Base-by-base conservation (phyloP, 2,888 invertebrate species). In the Unio pictorum region DNA sequence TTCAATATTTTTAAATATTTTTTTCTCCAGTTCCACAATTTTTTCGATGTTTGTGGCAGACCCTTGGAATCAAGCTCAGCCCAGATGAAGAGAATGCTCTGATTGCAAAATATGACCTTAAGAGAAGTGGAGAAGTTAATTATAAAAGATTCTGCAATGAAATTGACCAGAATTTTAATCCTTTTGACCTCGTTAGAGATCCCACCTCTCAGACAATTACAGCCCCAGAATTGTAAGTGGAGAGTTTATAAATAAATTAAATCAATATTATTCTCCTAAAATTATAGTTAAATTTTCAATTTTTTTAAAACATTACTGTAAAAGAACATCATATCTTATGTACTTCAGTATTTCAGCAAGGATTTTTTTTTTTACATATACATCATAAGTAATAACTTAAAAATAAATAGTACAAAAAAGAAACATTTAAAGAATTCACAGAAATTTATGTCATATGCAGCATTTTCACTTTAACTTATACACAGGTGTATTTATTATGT, bases 31-130 rank as follows among this genome's bases (percentile, higher is more conserved):
- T 77, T 20, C 81, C 85, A 20, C 90, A 90, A 73, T 90, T 90
- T 78, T 88, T 88, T 68, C 81, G 90, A 67, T 87, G 88, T 67
- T 76, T 90, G 54, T 89, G 89, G 86, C 84, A 87, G 66, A 89
- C 89, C 59, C 71, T 90, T 17, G 86, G 86, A 18, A 62, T 90
- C 23, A 83, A 87, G 69, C 73, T 90, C 26, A 78, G 73, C 15
- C 77, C 77, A 58, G 87, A 87, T 59, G 86, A 90, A 75, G 88
- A 88, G 69, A 69, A 78, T 60, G 67, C 79, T 0, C 69, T 90
- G 15, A 77, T 75, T 26, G 69, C 81, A 26, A 89, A 86, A 72
- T 90, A 90, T 81, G 87, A 84, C 66, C 59, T 82, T 15, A 77
- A 76, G 59, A 75, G 75, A 57, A 83, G 84, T 78, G 88, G 87